These are phyloP conservation scores for Colius striatus DNA, from an alignment of 2,113 vertebrate genomes.

Conservation along the genomic window DNA sequence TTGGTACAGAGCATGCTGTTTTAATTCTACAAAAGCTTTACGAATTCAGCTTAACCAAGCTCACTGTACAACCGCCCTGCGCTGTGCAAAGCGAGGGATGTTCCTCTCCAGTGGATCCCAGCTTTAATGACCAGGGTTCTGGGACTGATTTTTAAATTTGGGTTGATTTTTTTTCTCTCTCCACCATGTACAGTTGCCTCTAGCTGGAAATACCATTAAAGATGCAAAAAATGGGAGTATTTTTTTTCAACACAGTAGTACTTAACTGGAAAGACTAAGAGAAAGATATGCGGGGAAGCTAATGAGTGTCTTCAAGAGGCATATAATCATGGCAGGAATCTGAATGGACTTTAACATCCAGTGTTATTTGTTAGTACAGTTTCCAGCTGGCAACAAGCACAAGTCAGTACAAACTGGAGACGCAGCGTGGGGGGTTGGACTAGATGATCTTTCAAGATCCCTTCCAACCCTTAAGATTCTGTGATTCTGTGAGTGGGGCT, in stretches of 20 bases:
- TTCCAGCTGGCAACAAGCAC: constrained; percentile 59
- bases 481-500: not conserved
- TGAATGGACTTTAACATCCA: constrained; percentile 69
- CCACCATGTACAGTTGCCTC: not conserved
- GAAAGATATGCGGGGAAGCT: not conserved
- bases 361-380: constrained; percentile 35
- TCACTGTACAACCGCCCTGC: not conserved
- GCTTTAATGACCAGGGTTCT: not conserved
- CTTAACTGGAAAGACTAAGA: constrained; percentile 8
- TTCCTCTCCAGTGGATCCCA: not conserved
- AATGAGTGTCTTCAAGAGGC: constrained; percentile 30
- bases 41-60: constrained; percentile 24
- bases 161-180: not conserved
- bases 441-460: too few species aligned
- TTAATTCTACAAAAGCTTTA: constrained; percentile 64
- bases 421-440: not conserved
- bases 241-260: not conserved
- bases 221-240: not conserved
- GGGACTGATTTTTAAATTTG: not conserved
- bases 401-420: constrained; percentile 51
- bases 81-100: not conserved
- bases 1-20: constrained; percentile 59
- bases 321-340: constrained; percentile 37
- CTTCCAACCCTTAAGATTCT: too few species aligned
- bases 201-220: not conserved